phyloP scores from a whole-genome alignment of 2,888 invertebrate genomes.

The Apotomis turbidana region DNA sequence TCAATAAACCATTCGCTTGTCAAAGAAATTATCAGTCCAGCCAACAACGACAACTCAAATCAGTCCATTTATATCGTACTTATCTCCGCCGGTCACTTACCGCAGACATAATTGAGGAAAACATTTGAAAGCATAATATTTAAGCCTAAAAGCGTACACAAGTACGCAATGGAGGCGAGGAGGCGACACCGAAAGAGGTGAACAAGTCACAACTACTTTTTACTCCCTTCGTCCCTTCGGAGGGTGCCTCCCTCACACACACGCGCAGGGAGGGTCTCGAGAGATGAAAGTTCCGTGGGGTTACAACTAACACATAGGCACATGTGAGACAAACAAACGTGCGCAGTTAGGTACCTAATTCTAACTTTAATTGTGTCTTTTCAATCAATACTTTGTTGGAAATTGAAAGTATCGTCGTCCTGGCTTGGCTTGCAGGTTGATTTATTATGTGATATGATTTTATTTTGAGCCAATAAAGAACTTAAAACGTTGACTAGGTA shows the following conservation, averaged over 20 bases:
- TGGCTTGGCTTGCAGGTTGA: background rate
- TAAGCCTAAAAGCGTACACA: conserved; percentile 48
- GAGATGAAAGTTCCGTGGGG: conserved; percentile 83
- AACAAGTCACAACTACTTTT: conserved; percentile 82
- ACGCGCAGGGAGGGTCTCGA: conserved; percentile 65
- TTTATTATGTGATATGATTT: background rate
- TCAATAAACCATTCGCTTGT: conserved; percentile 2
- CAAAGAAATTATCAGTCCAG: background rate
- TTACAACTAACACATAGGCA: conserved; percentile 74
- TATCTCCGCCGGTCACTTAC: conserved; percentile 20
- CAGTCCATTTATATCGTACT: conserved; percentile 20
- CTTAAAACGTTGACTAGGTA: no score
- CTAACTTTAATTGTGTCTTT: conserved; percentile 84
- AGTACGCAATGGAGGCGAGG: conserved; percentile 64
- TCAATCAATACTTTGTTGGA: conserved; percentile 78
- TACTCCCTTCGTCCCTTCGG: conserved; percentile 73
- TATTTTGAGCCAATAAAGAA: background rate
- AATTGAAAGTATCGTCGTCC: conserved; percentile 44
- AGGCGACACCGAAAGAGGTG: conserved; percentile 84
- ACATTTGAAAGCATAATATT: conserved; percentile 42
- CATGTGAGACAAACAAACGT: conserved; percentile 77
- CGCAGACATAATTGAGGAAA: conserved; percentile 27
- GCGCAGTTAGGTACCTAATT: conserved; percentile 80
- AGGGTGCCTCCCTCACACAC: conserved; percentile 66
- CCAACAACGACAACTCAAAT: conserved; percentile 3